Conservation (phyloP, 2,113 vertebrate genomes). For the Xiphias gladius region DNA sequence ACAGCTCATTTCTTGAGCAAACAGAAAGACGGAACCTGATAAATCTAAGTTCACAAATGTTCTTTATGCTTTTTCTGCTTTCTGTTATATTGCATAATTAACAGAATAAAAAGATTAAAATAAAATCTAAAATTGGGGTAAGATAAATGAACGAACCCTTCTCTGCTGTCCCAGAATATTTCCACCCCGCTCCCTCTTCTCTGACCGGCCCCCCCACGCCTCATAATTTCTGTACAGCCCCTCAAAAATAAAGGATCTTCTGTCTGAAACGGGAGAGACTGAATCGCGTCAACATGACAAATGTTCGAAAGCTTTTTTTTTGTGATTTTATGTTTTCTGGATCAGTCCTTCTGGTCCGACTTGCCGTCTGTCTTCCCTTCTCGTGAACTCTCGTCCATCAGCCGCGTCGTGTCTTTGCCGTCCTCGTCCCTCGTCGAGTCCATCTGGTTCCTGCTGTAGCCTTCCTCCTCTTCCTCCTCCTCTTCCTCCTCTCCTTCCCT, state of each 20-base stretch:
- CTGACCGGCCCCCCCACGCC: not conserved
- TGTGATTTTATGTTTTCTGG: conserved; percentile 50
- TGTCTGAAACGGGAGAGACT: not conserved
- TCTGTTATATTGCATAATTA: not conserved
- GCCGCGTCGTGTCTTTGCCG: conserved; percentile 84
- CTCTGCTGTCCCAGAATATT: too few species aligned
- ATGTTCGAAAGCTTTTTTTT: conserved; percentile 89
- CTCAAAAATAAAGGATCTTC: conserved; percentile 3
- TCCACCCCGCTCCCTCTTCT: too few species aligned
- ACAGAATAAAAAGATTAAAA: not conserved
- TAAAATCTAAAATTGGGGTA: not conserved
- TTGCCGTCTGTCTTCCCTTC: conserved; percentile 93
- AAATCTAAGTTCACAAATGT: not conserved
- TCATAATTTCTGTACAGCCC: conserved; percentile 2
- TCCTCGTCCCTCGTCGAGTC: conserved; percentile 89
- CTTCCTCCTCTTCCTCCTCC: conserved; percentile 90
- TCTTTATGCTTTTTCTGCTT: not conserved
- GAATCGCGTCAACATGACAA: conserved; percentile 36
- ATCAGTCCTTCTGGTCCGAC: conserved; percentile 90
- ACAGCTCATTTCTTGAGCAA: too few species aligned
- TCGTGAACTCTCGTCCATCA: conserved; percentile 92
- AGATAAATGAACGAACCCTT: too few species aligned
- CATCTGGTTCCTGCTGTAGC: conserved; percentile 91
- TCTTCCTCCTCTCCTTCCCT: conserved; percentile 86
- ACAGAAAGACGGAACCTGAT: conserved; percentile 8